phyloP scores from a whole-genome alignment of 2,113 vertebrate species.

The Synchiropus splendidus region DNA sequence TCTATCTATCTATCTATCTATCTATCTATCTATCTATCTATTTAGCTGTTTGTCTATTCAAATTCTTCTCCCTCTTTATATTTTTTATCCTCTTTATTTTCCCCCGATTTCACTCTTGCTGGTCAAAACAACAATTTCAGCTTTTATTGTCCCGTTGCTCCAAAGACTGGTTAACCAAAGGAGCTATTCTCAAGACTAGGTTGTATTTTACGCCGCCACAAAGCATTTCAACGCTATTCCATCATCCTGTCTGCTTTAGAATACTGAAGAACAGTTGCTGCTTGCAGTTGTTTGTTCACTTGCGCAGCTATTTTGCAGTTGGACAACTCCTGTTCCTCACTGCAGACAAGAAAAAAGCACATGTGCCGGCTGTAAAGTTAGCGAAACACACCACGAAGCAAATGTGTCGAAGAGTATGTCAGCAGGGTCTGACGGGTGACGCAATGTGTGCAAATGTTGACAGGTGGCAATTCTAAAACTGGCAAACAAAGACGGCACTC shows the following conservation, averaged over 20 bases:
- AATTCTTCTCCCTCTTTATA: too few relatives aligned
- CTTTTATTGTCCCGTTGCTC: conserved; percentile 28
- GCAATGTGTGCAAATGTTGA: conserved; percentile 40
- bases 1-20: too few relatives aligned
- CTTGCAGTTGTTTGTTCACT: conserved; percentile 63
- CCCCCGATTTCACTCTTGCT: conserved; percentile 26
- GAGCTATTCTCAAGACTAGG: conserved; percentile 26
- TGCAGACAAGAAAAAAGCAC: conserved; percentile 29
- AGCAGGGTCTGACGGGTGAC: conserved; percentile 35
- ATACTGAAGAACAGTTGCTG: conserved; percentile 57
- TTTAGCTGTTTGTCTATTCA: too few relatives aligned
- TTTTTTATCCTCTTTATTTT: conserved; percentile 26
- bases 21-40: too few relatives aligned
- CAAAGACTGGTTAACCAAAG: conserved; percentile 46
- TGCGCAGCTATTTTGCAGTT: conserved; percentile 49
- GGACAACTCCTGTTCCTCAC: conserved; percentile 49
- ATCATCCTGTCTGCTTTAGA: conserved; percentile 38
- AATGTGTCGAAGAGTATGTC: conserved; percentile 41
- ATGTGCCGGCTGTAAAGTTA: conserved; percentile 50
- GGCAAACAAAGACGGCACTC: neutral
- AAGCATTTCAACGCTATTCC: conserved; percentile 50
- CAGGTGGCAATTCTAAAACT: conserved; percentile 45
- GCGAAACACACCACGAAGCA: conserved; percentile 41
- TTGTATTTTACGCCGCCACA: conserved; percentile 51
- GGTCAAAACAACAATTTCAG: conserved; percentile 31